These are phyloP conservation scores for Eriosoma lanigerum DNA, from an alignment of 1,140 invertebrate species.

Conservation along the genomic window DNA sequence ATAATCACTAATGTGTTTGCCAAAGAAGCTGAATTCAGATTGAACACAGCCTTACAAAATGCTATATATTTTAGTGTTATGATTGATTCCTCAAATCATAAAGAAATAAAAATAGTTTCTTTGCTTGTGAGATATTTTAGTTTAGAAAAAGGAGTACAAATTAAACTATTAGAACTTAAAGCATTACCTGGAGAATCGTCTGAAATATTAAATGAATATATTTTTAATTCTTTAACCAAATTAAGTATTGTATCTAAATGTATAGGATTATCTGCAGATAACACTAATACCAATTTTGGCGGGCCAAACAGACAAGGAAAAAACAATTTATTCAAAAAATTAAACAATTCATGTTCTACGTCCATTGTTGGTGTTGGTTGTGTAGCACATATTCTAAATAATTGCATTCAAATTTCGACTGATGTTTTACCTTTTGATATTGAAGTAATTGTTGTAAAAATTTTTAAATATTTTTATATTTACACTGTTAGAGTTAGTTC, in stretches of 20 bases:
- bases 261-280: slow-evolving; percentile 54
- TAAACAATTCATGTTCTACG: not conserved
- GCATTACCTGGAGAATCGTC: not conserved
- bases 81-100: too few species aligned
- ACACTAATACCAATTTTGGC: slow-evolving; percentile 57
- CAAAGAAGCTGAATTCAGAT: too few species aligned
- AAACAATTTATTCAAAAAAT: slow-evolving; percentile 2
- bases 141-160: not conserved
- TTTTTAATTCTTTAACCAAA: slow-evolving; percentile 14
- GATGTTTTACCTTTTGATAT: slow-evolving; percentile 56
- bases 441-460: slow-evolving; percentile 56
- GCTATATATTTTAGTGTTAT: too few species aligned
- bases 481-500: slow-evolving; percentile 55
- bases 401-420: slow-evolving; percentile 53
- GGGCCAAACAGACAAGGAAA: slow-evolving; percentile 32
- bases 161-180: slow-evolving; percentile 4
- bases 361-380: slow-evolving; percentile 54
- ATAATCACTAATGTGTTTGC: too few species aligned
- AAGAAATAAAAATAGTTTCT: too few species aligned
- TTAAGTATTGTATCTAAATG: not conserved
- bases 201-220: not conserved
- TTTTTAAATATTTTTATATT: slow-evolving; percentile 56
- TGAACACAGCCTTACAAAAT: too few species aligned
- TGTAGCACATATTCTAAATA: slow-evolving; percentile 55
- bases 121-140: not conserved